phyloP scores from a whole-genome alignment of 2,113 vertebrate species.

The Protobothrops mucrosquamatus region DNA sequence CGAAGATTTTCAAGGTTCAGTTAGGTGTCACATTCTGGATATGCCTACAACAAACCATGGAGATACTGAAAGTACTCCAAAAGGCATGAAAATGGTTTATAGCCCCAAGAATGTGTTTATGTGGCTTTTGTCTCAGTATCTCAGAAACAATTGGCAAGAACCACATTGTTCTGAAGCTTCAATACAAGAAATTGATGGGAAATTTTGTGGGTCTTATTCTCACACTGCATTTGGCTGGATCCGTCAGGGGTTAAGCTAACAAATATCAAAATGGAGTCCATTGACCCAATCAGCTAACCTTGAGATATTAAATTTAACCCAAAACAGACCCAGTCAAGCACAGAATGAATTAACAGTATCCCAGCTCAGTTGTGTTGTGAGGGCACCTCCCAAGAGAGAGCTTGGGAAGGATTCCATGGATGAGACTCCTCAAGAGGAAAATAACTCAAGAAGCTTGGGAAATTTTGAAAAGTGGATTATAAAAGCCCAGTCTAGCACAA shows the following conservation, averaged over 20 bases:
- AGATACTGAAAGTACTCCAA: not conserved
- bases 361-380: not conserved
- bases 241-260: not conserved
- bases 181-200: not conserved
- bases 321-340: not conserved
- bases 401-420: too few species aligned
- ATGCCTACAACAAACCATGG: not conserved
- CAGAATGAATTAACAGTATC: not conserved
- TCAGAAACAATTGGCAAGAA: not conserved
- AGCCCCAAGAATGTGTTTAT: not conserved
- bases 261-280: not conserved
- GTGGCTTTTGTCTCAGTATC: not conserved
- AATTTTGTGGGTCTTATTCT: not conserved
- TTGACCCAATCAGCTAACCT: not conserved
- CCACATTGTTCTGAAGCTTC: not conserved
- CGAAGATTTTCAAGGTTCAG: not conserved
- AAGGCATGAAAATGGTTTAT: not conserved
- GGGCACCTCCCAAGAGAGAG: not conserved
- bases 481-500: too few species aligned
- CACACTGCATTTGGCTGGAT: not conserved
- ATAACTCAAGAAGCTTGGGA: too few species aligned
- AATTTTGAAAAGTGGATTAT: too few species aligned
- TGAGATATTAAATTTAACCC: not conserved
- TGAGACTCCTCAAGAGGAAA: too few species aligned
- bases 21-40: not conserved